Evolutionary conservation across 2,113 vertebrate species (phyloP), one percentile per base, ranked within the genome.

Genomic region (Geococcyx californianus): DNA sequence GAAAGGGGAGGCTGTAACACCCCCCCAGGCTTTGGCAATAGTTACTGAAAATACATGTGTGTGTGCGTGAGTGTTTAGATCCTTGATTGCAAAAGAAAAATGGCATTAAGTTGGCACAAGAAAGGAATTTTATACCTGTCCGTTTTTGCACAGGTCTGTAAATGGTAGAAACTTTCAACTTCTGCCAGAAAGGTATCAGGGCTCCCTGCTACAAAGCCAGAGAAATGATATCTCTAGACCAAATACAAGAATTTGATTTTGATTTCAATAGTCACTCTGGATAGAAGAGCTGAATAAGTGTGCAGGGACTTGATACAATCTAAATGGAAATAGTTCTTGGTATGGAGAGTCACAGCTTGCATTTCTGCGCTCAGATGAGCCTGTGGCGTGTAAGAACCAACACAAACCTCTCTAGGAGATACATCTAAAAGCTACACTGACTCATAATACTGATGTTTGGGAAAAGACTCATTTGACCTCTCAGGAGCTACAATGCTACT

Each of bases 41-140:
- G 75, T 52, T 67, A 70, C 0, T 96, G 80, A 94, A 95, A 89
- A 77, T 82, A 6, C 11, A 64, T 54, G 51, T 54, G 68, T 23
- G n/a, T 40, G 24, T 70, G 68, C 38, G 36, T 69, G 73, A 83
- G 36, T 69, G 34, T 87, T 94, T 84, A 87, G 76, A 92, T 88
- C 84, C 69, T 68, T 81, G 82, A 95, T 52, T 94, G 87, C 90
- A 96, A 93, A 94, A 96, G 49, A 87, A 86, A 94, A 94, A 93
- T 67, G 84, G 90, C 88, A 91, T 90, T 72, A 90, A 89, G 69
- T 94, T 95, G 93, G 95, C 94, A 97, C 42, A 69, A 40, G 44
- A 55, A 79, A 80, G 74, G 63, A 87, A 90, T 93, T 95, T 89
- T 92, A 68, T 94, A 87, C 78, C 73, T 92, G 90, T 91, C 76